These are phyloP conservation scores for Nannobrachium achirus DNA, from an alignment of 2,113 vertebrate species.

Conservation along the genomic window DNA sequence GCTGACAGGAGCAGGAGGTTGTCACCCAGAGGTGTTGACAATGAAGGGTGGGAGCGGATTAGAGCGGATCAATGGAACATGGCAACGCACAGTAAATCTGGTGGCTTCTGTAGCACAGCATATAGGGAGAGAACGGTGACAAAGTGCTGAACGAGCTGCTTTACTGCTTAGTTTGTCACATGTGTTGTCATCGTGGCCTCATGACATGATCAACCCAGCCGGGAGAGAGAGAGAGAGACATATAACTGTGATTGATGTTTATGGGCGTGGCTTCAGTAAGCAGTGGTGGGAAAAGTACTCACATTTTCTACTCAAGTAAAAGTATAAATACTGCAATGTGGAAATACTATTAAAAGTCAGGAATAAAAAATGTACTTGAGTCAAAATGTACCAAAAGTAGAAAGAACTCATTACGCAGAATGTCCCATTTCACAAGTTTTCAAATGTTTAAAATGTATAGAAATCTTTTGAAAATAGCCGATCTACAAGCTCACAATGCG, in stretches of 20 bases:
- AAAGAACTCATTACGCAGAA: no score
- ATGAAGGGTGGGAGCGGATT: constrained; percentile 46
- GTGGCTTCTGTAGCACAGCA: constrained; percentile 17
- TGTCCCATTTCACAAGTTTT: no score
- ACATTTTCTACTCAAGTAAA: no score
- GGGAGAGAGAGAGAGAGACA: neutral
- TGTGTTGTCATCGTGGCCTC: neutral
- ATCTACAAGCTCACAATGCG: no score
- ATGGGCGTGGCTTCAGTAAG: neutral
- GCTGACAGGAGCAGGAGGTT: constrained; percentile 25
- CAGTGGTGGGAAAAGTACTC: no score
- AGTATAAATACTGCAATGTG: no score
- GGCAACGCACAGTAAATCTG: constrained; percentile 33
- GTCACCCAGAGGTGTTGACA: constrained; percentile 43
- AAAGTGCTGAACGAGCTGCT: neutral
- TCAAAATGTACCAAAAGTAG: no score
- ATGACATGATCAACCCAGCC: neutral
- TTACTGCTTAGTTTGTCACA: constrained; percentile 22
- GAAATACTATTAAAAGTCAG: no score
- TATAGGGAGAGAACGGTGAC: constrained; percentile 10
- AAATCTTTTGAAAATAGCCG: no score
- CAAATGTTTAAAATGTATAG: no score
- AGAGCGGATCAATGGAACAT: constrained; percentile 43
- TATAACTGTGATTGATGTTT: neutral
- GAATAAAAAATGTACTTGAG: no score